phyloP scores from a whole-genome alignment of 2,888 invertebrate genomes.

The Scaeva pyrastri region DNA sequence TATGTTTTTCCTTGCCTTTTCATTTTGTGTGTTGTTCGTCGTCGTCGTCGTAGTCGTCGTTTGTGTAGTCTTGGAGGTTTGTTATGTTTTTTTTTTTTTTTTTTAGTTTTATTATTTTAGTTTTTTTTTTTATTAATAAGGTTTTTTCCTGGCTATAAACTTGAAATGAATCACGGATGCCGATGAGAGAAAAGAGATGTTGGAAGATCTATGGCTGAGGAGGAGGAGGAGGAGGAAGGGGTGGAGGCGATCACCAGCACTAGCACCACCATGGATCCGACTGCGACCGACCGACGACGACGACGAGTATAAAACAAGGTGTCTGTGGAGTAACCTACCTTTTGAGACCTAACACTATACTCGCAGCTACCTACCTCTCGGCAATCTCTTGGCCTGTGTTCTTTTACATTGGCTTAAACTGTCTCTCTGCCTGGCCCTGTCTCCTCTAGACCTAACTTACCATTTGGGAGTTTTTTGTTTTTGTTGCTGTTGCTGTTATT shows the following conservation, averaged over 20 bases:
- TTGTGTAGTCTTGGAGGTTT: conserved; percentile 70
- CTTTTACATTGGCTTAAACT: conserved; percentile 52
- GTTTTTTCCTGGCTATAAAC: conserved; percentile 76
- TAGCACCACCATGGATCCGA: conserved; percentile 51
- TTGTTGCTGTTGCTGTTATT: conserved; percentile 42
- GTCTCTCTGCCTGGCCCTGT: conserved; percentile 48
- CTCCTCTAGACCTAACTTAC: conserved; percentile 47
- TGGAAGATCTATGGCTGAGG: conserved; percentile 36
- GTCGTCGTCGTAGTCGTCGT: conserved; percentile 61
- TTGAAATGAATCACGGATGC: conserved; percentile 76
- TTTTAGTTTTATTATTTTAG: conserved; percentile 55
- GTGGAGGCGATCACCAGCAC: conserved; percentile 8
- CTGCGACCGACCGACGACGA: no score
- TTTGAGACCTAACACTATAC: conserved; percentile 71
- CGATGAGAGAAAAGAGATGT: conserved; percentile 57
- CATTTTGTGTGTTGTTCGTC: conserved; percentile 87
- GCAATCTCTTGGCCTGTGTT: conserved; percentile 52
- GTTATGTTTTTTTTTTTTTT: conserved; percentile 70
- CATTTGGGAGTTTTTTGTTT: conserved; percentile 72
- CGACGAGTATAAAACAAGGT: conserved; percentile 73
- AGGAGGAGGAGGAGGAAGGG: conserved; percentile 14
- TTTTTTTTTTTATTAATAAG: conserved; percentile 75
- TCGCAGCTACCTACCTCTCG: conserved; percentile 64
- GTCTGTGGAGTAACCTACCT: conserved; percentile 74
- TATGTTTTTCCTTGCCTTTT: conserved; percentile 92